Conservation (phyloP, 2,888 invertebrate genomes). For the Apeira syringaria region DNA sequence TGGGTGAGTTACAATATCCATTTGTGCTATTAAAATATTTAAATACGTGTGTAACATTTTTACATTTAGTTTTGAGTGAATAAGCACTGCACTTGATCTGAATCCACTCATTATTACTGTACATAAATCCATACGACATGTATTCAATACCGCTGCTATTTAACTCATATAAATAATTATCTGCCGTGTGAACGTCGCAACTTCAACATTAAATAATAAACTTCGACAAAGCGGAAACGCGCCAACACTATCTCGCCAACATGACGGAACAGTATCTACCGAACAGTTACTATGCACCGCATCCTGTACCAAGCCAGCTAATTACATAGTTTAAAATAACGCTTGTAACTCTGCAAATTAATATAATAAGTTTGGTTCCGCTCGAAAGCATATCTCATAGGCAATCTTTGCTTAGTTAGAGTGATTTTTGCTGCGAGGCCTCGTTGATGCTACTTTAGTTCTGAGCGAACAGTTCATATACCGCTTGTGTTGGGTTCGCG, state of each 20-base stretch:
- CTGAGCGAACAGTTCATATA: conserved; percentile 75
- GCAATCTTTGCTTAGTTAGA: conserved; percentile 77
- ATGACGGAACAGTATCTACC: conserved; percentile 41
- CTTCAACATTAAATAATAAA: neutral
- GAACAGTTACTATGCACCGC: conserved; percentile 72
- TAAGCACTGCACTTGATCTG: conserved; percentile 26
- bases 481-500: conserved; percentile 76
- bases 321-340: conserved; percentile 75
- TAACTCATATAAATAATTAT: conserved; percentile 4
- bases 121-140: conserved; percentile 20
- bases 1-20: conserved; percentile 26
- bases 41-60: conserved; percentile 26
- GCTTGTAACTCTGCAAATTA: conserved; percentile 76
- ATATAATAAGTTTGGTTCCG: conserved; percentile 68
- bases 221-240: no score
- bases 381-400: conserved; percentile 71
- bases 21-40: conserved; percentile 21
- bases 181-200: conserved; percentile 7
- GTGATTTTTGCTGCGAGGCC: conserved; percentile 77
- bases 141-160: conserved; percentile 1
- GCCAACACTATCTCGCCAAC: conserved; percentile 39
- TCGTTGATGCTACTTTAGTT: conserved; percentile 79
- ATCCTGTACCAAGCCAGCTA: conserved; percentile 77
- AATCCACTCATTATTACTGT: conserved; percentile 24
- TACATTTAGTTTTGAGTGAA: conserved; percentile 20